Evolutionary conservation across 92 coral and sea anemone genomes (phyloP).

Genomic region (Parazoanthus atlanticus): DNA sequence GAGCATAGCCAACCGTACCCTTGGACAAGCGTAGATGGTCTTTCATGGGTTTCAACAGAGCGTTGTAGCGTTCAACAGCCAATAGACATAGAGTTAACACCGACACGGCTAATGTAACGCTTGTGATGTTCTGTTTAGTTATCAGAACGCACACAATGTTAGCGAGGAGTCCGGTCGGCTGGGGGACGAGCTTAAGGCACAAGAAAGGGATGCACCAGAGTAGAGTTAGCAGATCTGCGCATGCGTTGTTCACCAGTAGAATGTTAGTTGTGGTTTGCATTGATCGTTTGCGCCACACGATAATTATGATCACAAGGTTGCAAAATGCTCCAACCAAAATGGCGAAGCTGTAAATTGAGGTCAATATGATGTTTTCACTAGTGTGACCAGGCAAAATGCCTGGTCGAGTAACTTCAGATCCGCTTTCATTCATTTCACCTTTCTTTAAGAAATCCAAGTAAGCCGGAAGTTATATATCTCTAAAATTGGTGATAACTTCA

Average conservation of each 20-base stretch:
- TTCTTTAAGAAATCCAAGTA: background rate
- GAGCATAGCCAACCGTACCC: slow-evolving; percentile 51
- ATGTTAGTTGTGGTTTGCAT: slow-evolving; percentile 69
- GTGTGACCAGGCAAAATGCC: slow-evolving; percentile 3
- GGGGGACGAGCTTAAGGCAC: slow-evolving; percentile 44
- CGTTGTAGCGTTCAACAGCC: slow-evolving; percentile 70
- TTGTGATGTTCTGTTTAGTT: slow-evolving; percentile 55
- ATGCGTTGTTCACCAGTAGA: slow-evolving; percentile 61
- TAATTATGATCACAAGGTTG: slow-evolving; percentile 47
- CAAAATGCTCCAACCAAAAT: slow-evolving; percentile 51
- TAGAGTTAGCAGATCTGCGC: slow-evolving; percentile 63
- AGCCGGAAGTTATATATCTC: background rate
- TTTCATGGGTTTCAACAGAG: slow-evolving; percentile 60
- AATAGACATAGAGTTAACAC: slow-evolving; percentile 57
- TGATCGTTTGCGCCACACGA: slow-evolving; percentile 43
- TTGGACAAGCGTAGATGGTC: slow-evolving; percentile 57
- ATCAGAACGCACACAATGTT: slow-evolving; percentile 51
- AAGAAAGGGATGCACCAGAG: slow-evolving; percentile 52
- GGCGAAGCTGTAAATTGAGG: slow-evolving; percentile 40
- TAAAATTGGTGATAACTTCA: background rate
- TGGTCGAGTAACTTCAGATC: background rate
- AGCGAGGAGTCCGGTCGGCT: slow-evolving; percentile 52
- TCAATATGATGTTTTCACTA: slow-evolving; percentile 36
- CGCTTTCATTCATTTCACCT: slow-evolving; percentile 2
- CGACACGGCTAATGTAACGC: slow-evolving; percentile 59